A percentile compares a stretch with the other conserved stretches of the same genome.
These are phyloP conservation scores for Cichlasoma orientale DNA, from an alignment of 2,797 vertebrate genomes.

Conservation along the genomic window DNA sequence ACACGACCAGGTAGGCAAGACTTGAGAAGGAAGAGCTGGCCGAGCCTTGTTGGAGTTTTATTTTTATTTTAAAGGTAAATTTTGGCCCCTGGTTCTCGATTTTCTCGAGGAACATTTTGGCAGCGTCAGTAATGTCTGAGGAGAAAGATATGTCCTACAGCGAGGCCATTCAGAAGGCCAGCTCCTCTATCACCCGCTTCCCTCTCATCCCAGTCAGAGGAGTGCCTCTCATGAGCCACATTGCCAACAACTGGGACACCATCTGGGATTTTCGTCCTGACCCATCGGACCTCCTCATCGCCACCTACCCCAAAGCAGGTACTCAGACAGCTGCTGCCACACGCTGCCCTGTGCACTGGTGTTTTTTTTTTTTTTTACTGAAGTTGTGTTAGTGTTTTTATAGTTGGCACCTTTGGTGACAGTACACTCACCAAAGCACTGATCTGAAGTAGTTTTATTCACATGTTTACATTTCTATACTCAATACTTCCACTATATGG, in stretches of 20 bases:
- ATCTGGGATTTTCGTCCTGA: conserved; percentile 81
- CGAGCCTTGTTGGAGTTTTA: not conserved
- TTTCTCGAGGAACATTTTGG: not conserved
- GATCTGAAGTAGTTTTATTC: not conserved
- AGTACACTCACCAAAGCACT: not conserved
- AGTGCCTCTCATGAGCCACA: conserved; percentile 80
- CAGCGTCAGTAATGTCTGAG: conserved; percentile 45
- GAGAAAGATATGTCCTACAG: conserved; percentile 43
- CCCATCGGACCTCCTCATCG: conserved; percentile 83
- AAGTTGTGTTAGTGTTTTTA: not conserved
- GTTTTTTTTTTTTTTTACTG: not conserved
- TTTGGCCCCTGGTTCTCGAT: not conserved
- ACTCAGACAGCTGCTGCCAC: conserved; percentile 6
- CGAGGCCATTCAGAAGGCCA: conserved; percentile 62
- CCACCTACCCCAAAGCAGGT: conserved; percentile 91
- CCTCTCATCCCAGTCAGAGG: conserved; percentile 73
- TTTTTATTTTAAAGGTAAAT: not conserved
- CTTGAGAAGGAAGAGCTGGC: not conserved
- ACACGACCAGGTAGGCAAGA: conserved; percentile 10
- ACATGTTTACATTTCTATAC: not conserved
- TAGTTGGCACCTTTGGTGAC: not conserved
- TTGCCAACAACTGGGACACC: conserved; percentile 78
- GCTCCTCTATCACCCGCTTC: conserved; percentile 65
- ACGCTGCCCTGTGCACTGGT: not conserved
- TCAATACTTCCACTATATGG: not conserved